A percentile compares a stretch with the other conserved stretches of the same genome.
phyloP scores from a whole-genome alignment of 2,113 vertebrate genomes.

The Arizona elegans region DNA sequence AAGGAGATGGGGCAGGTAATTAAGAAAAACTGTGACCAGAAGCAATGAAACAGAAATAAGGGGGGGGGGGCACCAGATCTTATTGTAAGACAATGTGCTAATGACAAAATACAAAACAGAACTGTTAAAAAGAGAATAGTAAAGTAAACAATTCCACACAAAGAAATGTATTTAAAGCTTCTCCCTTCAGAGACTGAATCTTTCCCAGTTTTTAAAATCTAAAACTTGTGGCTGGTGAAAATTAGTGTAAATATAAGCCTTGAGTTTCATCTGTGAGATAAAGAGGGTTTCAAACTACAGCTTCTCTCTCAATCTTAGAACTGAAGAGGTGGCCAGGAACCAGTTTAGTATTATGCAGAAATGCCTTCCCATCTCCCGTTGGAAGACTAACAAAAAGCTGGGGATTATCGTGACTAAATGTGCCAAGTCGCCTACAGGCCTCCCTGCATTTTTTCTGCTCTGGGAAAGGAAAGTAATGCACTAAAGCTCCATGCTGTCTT shows the following conservation, averaged over 20 bases:
- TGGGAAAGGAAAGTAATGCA: not conserved
- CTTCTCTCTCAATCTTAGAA: not conserved
- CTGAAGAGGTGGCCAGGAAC: not conserved
- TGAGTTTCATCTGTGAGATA: too few species aligned
- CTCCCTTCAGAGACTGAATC: not conserved
- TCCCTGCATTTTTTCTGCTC: not conserved
- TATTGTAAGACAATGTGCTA: not conserved
- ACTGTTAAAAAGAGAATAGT: not conserved
- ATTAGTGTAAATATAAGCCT: not conserved
- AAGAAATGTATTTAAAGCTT: not conserved
- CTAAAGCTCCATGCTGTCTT: not conserved
- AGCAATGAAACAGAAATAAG: not conserved
- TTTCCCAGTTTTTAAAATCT: not conserved
- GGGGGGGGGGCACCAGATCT: accelerated
- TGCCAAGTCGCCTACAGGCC: not conserved
- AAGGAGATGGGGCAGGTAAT: not conserved
- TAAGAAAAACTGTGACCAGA: not conserved
- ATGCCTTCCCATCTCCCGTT: not conserved
- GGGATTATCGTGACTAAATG: too few species aligned
- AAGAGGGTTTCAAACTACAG: not conserved
- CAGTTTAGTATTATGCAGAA: not conserved
- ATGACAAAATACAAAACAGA: not conserved
- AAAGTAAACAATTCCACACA: not conserved
- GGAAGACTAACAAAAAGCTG: not conserved
- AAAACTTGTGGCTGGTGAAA: not conserved